Evolutionary conservation across 1,140 invertebrate genomes (phyloP).

Genomic region (Ceratosolen solmsi): DNA sequence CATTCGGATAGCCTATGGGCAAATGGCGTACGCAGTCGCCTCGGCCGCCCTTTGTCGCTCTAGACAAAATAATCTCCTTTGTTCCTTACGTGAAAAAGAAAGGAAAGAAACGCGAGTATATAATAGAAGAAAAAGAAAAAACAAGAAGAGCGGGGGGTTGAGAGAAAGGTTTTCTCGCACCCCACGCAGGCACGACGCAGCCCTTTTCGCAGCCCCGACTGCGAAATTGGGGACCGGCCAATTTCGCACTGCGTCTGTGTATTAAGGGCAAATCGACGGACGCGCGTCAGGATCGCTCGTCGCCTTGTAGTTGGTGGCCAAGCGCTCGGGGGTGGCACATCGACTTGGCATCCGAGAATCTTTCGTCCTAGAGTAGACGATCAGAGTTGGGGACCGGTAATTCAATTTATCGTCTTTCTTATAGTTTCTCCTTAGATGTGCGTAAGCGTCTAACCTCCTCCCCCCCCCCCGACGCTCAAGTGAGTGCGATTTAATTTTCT

Average conservation of each 20-base stretch:
- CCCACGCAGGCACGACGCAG: not conserved
- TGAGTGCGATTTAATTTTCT: conserved; percentile 36
- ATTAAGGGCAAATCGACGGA: conserved; percentile 31
- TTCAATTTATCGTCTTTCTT: conserved; percentile 45
- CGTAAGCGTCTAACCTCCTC: not conserved
- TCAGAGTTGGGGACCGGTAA: conserved; percentile 12
- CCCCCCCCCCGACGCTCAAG: not conserved
- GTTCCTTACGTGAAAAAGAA: conserved; percentile 31
- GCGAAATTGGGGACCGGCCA: conserved; percentile 29
- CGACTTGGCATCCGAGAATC: conserved; percentile 39
- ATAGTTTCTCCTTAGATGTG: not conserved
- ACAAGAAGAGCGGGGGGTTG: not conserved
- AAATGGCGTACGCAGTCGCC: not conserved
- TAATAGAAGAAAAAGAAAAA: not conserved
- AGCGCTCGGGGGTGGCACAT: not conserved
- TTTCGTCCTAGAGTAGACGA: conserved; percentile 22
- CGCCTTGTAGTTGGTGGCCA: not conserved
- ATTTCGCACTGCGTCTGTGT: conserved; percentile 40
- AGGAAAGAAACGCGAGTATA: not conserved
- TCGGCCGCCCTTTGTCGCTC: conserved; percentile 23
- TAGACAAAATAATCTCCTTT: conserved; percentile 48
- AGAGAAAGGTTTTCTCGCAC: conserved; percentile 27
- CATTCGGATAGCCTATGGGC: not conserved
- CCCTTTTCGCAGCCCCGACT: conserved; percentile 15
- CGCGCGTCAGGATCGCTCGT: conserved; percentile 3